A percentile compares a stretch with the other conserved stretches of the same genome.
These are phyloP conservation scores for Macquaria ambigua DNA, from an alignment of 2,113 vertebrate species.

Conservation along the genomic window DNA sequence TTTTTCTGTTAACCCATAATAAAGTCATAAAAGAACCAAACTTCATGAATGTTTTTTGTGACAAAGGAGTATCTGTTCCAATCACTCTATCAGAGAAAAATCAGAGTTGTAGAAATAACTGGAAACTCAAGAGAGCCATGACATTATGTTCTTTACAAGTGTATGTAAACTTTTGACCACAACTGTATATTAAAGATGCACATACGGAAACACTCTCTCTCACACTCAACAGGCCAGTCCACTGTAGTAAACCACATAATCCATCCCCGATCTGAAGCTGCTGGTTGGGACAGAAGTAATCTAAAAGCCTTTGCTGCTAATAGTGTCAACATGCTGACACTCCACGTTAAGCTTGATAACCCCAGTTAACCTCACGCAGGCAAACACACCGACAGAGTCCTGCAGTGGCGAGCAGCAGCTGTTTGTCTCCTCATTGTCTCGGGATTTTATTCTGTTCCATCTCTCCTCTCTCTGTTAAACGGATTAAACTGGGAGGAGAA, in stretches of 20 bases:
- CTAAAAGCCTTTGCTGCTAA: constrained; percentile 55
- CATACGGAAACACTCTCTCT: background rate
- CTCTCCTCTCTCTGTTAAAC: too few relatives aligned
- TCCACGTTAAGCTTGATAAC: constrained; percentile 39
- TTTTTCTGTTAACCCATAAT: too few relatives aligned
- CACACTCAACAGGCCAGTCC: background rate
- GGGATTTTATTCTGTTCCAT: background rate
- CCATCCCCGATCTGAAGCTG: constrained; percentile 38
- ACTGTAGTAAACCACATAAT: constrained; percentile 28
- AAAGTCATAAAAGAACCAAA: too few relatives aligned
- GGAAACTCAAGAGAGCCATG: too few relatives aligned
- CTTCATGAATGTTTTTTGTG: too few relatives aligned
- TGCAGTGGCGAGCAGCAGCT: background rate
- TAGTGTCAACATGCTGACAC: constrained; percentile 44
- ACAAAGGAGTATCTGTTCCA: too few relatives aligned
- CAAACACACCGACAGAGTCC: background rate
- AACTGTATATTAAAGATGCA: background rate
- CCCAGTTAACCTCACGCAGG: constrained; percentile 33
- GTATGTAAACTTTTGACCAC: too few relatives aligned
- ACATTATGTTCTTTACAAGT: too few relatives aligned
- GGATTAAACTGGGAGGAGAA: background rate
- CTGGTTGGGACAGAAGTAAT: constrained; percentile 50
- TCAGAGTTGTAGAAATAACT: too few relatives aligned
- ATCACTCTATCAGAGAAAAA: too few relatives aligned
- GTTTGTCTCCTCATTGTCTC: background rate